Conservation (phyloP, 2,888 invertebrate species). For the Masnerella sp. region DNA sequence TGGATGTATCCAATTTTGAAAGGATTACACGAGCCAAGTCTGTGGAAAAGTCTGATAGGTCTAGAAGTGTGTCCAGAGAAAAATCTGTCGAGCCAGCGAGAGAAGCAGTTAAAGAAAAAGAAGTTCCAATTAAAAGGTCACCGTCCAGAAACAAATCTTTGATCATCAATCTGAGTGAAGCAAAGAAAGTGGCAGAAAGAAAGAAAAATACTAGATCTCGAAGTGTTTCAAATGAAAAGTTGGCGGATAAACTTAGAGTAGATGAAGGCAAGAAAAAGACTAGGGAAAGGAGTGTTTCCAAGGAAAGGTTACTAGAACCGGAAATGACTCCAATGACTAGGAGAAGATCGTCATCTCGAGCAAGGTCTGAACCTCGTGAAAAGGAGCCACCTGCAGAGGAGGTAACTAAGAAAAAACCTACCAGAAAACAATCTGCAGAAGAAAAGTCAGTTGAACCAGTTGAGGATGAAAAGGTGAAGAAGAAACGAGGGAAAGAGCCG, state of each 20-base stretch:
- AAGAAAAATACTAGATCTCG: no score
- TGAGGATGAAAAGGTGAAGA: neutral
- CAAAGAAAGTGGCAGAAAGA: no score
- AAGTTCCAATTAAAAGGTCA: neutral
- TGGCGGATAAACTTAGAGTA: no score
- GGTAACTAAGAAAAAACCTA: no score
- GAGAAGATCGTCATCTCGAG: no score
- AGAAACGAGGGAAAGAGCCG: neutral
- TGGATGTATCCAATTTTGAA: neutral
- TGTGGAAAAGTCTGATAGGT: neutral
- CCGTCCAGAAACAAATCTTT: neutral
- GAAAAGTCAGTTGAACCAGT: slow-evolving; percentile 7
- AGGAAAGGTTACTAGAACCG: neutral
- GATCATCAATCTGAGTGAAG: no score
- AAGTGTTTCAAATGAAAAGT: slow-evolving; percentile 16
- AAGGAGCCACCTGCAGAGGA: no score
- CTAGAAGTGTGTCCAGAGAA: slow-evolving; percentile 14
- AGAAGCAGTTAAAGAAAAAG: neutral
- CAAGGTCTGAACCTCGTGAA: no score
- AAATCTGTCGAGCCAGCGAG: slow-evolving; percentile 3
- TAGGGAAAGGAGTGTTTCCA: neutral
- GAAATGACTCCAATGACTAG: neutral
- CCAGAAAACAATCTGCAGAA: no score
- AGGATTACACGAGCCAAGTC: neutral
- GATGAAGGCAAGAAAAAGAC: neutral